Percentiles rank a stretch among this genome's conserved stretches.
These are phyloP conservation scores for Sussaba pulchella DNA, from an alignment of 2,888 invertebrate species.

Conservation along the genomic window DNA sequence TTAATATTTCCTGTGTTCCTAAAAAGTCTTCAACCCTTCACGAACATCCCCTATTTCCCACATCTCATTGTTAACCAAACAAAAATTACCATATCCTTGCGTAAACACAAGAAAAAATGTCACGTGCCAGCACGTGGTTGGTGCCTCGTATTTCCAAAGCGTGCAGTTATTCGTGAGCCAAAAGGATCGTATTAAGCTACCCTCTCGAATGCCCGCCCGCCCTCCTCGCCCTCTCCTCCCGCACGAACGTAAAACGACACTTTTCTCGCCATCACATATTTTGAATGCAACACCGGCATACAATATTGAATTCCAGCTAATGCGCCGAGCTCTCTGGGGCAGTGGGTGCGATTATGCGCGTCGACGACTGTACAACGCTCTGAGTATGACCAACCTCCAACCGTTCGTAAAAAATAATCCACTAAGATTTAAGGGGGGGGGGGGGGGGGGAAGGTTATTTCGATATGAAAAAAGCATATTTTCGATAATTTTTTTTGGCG, in stretches of 20 bases:
- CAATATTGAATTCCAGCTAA: constrained; percentile 17
- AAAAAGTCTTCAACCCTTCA: no score
- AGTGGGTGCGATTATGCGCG: neutral
- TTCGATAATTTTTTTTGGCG: no score
- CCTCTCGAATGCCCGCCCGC: constrained; percentile 14
- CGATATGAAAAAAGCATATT: no score
- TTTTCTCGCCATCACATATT: constrained; percentile 51
- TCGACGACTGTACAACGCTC: neutral
- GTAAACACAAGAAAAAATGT: constrained; percentile 9
- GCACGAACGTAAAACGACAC: constrained; percentile 52
- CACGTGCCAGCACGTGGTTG: constrained; percentile 21
- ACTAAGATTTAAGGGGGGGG: no score
- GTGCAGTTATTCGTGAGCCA: constrained; percentile 49
- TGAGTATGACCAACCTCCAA: no score
- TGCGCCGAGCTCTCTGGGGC: neutral
- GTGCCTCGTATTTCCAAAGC: constrained; percentile 57
- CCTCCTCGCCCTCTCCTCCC: neutral
- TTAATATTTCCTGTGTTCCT: no score
- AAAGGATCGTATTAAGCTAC: constrained; percentile 38
- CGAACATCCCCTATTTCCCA: no score
- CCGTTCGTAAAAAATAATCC: no score
- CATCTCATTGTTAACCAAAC: neutral
- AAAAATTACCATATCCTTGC: neutral
- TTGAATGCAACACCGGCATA: constrained; percentile 52
- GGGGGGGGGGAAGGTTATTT: no score